These are phyloP conservation scores for Macheiramphus alcinus DNA, from an alignment of 2,113 vertebrate genomes.

Conservation along the genomic window DNA sequence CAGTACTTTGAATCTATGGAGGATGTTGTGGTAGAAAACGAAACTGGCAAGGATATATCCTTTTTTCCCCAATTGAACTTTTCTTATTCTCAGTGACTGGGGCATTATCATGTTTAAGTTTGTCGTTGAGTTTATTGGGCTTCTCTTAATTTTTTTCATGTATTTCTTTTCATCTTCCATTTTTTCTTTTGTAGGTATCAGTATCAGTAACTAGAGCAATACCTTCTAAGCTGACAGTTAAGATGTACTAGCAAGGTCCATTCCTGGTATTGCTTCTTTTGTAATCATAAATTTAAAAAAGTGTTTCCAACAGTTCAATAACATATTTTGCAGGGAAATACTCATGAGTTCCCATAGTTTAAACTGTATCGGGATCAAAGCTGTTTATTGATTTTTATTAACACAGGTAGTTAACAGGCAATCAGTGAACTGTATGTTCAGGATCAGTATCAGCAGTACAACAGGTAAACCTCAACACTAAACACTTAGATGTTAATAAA, in stretches of 20 bases:
- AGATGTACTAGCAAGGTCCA: not conserved
- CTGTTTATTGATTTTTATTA: not conserved
- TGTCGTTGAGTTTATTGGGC: not conserved
- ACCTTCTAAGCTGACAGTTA: not conserved
- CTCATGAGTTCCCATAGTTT: not conserved
- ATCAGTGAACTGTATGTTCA: not conserved
- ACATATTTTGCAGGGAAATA: not conserved
- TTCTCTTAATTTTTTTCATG: not conserved
- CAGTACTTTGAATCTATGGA: conserved; percentile 98
- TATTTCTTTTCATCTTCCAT: not conserved
- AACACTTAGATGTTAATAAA: not conserved
- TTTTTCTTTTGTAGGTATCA: not conserved
- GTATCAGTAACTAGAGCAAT: not conserved
- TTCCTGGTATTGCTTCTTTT: not conserved
- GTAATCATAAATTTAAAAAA: not conserved
- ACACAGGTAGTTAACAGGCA: not conserved
- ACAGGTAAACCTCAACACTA: not conserved
- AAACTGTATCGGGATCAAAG: not conserved
- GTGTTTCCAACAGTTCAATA: not conserved
- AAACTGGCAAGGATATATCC: conserved; percentile 98
- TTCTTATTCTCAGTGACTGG: not conserved
- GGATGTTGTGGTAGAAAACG: conserved; percentile 90
- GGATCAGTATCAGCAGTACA: not conserved
- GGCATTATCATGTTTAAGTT: fast-evolving
- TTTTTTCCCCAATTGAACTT: conserved; percentile 28